Evolutionary conservation across 2,888 invertebrate genomes (phyloP), one percentile per base, ranked within the genome.

Genomic region (Cryptus armator): DNA sequence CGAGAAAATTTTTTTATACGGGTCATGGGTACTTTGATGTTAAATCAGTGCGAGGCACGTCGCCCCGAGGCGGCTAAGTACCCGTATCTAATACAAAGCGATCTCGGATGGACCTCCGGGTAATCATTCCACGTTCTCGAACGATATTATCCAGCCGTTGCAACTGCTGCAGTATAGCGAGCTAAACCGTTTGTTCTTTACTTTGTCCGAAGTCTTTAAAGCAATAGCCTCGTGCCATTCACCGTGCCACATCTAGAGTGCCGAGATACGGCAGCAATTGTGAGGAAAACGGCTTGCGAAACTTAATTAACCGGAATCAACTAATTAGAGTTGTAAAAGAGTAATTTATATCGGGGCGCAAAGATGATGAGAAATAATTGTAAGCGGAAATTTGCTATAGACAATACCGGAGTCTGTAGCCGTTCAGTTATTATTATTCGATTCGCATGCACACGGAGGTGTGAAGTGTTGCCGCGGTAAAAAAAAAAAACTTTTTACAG

Each of bases 131-230:
- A 14, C 32, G 64, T 32, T 75, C 75, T 62, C 48, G 51, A 51
- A 75, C 48, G 64, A 44, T 48, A 64, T 64, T 64, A 64, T 59
- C 29, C 29, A 24, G 59, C 37, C 64, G 19, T 44, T 43, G 14
- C 46, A 32, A 24, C 32, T 56, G 56, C 48, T 43, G n/a, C 68
- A 44, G 62, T 68, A 59, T 56, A 46, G 19, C 43, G 44, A 48
- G 68, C 10, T 68, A 29, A 68, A 74, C 29, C 74, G 51, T 78
- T 74, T 83, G 83, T 78, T 51, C 78, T 51, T 78, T 83, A 78
- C 74, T 62, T 59, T 19, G 19, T 67, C 24, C 43, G 56, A 78
- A 78, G 72, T 83, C 67, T 46, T 66, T 76, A 75, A 76, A 64
- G 80, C 80, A 71, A 80, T 70, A 70, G 62, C 56, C 71, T 32